A percentile compares a stretch with the other conserved stretches of the same genome.
Conservation (phyloP, 2,797 vertebrate species). For the Sebastes matsubarae region DNA sequence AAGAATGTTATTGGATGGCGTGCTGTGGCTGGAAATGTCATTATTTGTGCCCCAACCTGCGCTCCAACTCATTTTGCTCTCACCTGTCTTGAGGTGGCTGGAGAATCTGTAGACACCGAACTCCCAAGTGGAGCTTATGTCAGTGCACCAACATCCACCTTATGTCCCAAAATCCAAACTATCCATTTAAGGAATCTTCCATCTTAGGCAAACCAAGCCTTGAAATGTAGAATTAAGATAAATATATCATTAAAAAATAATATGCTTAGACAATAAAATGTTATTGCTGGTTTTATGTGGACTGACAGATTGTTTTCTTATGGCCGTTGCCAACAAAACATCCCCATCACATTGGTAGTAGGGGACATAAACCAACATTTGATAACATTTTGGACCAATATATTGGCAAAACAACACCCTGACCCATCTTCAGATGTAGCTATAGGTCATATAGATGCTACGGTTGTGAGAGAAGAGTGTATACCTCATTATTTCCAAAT, state of each 20-base stretch:
- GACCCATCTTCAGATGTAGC: background rate
- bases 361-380: background rate
- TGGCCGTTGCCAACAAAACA: background rate
- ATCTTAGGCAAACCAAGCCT: background rate
- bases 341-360: background rate
- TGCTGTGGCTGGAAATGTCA: background rate
- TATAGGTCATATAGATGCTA: background rate
- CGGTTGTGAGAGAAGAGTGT: background rate
- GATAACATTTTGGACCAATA: background rate
- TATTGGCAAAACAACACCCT: background rate
- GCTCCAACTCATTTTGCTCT: background rate
- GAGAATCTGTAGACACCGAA: background rate
- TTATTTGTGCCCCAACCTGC: background rate
- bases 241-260: background rate
- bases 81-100: background rate
- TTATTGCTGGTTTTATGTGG: background rate
- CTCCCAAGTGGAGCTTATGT: background rate
- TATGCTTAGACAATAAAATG: background rate
- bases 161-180: background rate
- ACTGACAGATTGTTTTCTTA: constrained; percentile 5
- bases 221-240: background rate
- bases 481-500: constrained; percentile 23
- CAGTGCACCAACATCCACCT: background rate
- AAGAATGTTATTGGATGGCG: background rate
- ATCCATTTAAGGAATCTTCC: background rate